Base-by-base conservation (phyloP, 2,888 invertebrate species). In the Ichneumon xanthorius region DNA sequence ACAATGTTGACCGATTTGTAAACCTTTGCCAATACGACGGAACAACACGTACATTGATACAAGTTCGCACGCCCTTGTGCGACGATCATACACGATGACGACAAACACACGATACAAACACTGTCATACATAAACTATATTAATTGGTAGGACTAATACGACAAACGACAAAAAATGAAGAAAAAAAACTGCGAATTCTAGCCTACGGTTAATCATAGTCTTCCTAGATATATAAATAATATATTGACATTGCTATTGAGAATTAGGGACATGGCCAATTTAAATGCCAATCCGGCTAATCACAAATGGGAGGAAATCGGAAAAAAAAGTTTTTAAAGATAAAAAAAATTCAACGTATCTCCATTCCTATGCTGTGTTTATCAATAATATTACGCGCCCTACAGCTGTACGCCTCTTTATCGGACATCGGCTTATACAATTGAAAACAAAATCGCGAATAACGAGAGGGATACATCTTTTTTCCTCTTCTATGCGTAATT, bases 131-230 rank as follows among this genome's bases (percentile, higher is more conserved):
- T 48, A 78, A 85, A 86, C 75, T 85, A 87, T 86, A 85, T 87
- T 84, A 80, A 82, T 87, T 84, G 80, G 79, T 88, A 88, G 87
- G 86, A 83, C 84, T 82, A 87, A 78, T 67, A 84, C 82, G 86
- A 86, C 86, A 89, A 77, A 86, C 82, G 87, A 90, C 80, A 87
- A 86, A 67, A 86, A 87, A 89, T 30, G 89, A 22, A 48, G 84
- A 80, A 68, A 55, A 68, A 78, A 82, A 72, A 65, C 77, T 89
- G 87, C 88, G 71, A 89, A 87, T 90, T 92, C 88, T 93, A 93
- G 93, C 93, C 92, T 93, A 93, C 92, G 92, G 89, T 93, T 93
- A 93, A 93, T 93, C 93, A 93, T 93, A 93, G 93, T 93, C 93
- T 93, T 93, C 93, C 93, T 93, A 93, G 93, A 89, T 90, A 88